phyloP scores from a whole-genome alignment of 2,113 vertebrate genomes.

The Barnardius zonarius region DNA sequence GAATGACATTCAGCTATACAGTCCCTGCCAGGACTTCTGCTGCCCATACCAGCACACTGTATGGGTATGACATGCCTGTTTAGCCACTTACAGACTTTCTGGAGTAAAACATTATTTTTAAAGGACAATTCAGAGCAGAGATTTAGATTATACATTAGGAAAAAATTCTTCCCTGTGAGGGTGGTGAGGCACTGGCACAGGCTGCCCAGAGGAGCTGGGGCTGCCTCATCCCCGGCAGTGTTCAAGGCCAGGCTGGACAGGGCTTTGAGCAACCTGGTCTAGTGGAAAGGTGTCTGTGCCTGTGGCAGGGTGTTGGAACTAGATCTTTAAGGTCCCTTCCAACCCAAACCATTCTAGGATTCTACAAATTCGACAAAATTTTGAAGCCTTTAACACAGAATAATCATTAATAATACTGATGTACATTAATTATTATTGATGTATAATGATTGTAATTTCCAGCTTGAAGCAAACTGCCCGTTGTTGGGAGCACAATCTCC shows the following conservation, averaged over 20 bases:
- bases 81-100: not conserved
- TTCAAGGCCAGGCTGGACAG: not conserved
- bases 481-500: not conserved
- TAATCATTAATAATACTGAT: not conserved
- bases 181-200: not conserved
- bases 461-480: not conserved
- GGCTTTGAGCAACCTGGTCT: not conserved
- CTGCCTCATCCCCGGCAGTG: not conserved
- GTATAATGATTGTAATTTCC: not conserved
- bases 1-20: not conserved
- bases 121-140: not conserved
- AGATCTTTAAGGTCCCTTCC: not conserved
- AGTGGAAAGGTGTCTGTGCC: not conserved
- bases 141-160: not conserved
- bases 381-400: not conserved
- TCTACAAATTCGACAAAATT: not conserved
- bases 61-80: too few species aligned
- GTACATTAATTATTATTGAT: not conserved
- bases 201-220: not conserved
- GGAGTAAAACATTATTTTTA: not conserved
- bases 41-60: not conserved
- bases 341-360: not conserved
- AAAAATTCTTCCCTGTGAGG: not conserved
- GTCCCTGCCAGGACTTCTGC: not conserved
- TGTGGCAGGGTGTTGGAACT: not conserved